Conservation (phyloP, 1,140 invertebrate species). For the Tetramorium simillimum region DNA sequence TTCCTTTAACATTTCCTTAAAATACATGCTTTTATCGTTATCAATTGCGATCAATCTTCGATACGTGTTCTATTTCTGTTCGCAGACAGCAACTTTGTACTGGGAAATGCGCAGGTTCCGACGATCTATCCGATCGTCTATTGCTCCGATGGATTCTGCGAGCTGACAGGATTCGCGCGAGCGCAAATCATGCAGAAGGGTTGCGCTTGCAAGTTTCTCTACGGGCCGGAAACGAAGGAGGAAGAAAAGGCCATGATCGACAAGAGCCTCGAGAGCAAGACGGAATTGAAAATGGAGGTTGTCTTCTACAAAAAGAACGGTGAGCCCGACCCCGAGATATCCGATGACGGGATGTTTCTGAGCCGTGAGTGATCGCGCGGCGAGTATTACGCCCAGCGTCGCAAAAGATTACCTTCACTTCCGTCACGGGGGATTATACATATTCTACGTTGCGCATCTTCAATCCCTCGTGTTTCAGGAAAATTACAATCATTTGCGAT, state of each 20-base stretch:
- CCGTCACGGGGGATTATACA: not conserved
- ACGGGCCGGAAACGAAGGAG: constrained; percentile 95
- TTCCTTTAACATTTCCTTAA: not conserved
- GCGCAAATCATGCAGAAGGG: constrained; percentile 99
- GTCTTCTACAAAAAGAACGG: constrained; percentile 98
- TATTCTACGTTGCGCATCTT: not conserved
- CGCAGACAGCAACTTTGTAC: constrained; percentile 98
- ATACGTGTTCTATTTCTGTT: constrained; percentile 78
- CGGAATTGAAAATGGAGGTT: constrained; percentile 96
- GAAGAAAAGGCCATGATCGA: constrained; percentile 96
- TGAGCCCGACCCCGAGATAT: constrained; percentile 84
- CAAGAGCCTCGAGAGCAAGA: constrained; percentile 94
- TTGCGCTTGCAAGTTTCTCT: constrained; percentile 98
- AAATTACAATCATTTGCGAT: not conserved
- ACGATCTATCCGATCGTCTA: constrained; percentile 97
- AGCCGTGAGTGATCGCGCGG: not conserved
- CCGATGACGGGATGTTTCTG: not conserved
- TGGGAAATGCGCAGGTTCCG: constrained; percentile 98
- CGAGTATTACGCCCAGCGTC: not conserved
- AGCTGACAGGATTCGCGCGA: constrained; percentile 96
- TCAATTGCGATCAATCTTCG: not conserved
- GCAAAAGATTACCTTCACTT: not conserved
- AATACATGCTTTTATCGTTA: not conserved
- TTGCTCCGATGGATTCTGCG: constrained; percentile 99
- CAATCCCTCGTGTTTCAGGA: not conserved